Base-by-base conservation (phyloP, 2,888 invertebrate genomes). In the Caenorhabditis macrosperma region DNA sequence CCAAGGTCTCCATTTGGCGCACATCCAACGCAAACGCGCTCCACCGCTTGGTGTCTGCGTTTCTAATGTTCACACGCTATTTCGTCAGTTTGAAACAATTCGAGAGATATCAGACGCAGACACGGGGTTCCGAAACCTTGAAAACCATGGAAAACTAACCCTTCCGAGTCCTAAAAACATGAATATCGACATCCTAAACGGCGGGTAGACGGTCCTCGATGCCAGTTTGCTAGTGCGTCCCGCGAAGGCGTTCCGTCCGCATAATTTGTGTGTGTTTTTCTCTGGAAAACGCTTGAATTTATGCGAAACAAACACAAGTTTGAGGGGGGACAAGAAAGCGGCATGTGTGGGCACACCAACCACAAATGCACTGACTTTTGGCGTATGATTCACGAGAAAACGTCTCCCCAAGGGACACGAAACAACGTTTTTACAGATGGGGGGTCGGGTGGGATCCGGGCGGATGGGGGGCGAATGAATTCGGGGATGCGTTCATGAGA, bases 321-420 rank as follows among this genome's bases (percentile, higher is more conserved):
- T 3, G 20, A 46, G 15, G 20, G 20, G 17, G 4, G 46, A 55
- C 54, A 22, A 50, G 26, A 15, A 48, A 46, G 28, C 44, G 66
- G 66, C 54, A 66, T 54, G 24, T 26, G 59, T n/a, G 60, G 38
- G 9, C 17, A 20, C 50, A 38, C 50, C 28, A 44, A 22, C 48
- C 30, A 35, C 69, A 69, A 69, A 69, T 69, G 69, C 63, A 71
- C 54, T 71, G 71, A 71, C 71, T 71, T 71, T 63, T 71, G 61
- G 54, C 61, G 63, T 71, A 71, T 71, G 71, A 71, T 71, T 71
- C 71, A 54, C 59, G 59, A 68, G 60, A 30, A 38, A 38, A 12
- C 38, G 12, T 38, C 33, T 33, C 15, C 38, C 38, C 38, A 38
- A 2, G 38, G 38, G 38, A 2, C 38, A 28, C 5, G n/a, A 28